These are phyloP conservation scores for Anhinga anhinga DNA, from an alignment of 2,113 vertebrate species.

Conservation along the genomic window DNA sequence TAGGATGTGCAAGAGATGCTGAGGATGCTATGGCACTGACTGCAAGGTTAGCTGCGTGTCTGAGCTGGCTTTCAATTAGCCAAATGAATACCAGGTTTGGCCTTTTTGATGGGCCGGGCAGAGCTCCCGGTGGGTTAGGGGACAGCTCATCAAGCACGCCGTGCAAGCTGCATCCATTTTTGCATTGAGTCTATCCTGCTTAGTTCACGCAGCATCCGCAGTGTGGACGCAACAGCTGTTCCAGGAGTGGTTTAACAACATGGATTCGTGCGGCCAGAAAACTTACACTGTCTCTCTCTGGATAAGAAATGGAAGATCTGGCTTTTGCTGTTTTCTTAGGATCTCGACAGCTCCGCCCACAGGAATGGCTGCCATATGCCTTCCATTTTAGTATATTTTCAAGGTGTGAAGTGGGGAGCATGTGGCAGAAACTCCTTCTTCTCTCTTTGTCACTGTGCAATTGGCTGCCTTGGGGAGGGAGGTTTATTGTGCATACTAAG, in stretches of 20 bases:
- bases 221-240: neutral
- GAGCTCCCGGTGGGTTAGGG: neutral
- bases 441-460: neutral
- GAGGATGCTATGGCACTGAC: neutral
- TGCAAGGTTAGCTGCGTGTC: neutral
- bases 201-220: neutral
- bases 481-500: neutral
- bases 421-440: neutral
- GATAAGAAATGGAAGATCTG: neutral
- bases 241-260: neutral
- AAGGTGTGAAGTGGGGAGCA: neutral
- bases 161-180: neutral
- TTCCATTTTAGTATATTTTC: neutral
- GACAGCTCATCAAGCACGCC: neutral
- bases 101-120: neutral
- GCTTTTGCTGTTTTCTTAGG: neutral
- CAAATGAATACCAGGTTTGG: neutral
- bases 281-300: neutral
- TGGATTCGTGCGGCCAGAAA: neutral
- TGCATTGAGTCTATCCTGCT: neutral
- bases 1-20: neutral
- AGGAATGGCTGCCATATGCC: neutral
- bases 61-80: neutral
- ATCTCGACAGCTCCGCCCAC: slow-evolving; percentile 10
- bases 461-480: neutral